Conservation (phyloP, 2,113 vertebrate species). For the Nesogale talazaci region DNA sequence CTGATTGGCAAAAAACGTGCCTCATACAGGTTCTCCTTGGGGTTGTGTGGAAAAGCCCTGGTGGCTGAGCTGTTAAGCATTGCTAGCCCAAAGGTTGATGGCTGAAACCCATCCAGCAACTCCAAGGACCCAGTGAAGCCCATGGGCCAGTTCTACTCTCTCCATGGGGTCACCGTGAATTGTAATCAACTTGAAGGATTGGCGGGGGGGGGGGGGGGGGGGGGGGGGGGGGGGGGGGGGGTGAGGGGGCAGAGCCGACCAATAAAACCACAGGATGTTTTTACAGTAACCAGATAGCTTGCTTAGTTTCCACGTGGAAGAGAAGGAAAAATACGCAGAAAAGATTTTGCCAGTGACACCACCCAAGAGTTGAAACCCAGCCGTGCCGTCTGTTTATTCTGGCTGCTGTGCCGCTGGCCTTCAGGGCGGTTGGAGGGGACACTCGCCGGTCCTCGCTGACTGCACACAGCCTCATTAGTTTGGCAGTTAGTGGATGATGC, state of each 20-base stretch:
- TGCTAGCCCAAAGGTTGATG: background rate
- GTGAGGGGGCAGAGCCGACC: no score
- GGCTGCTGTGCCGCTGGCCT: background rate
- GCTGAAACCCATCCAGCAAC: background rate
- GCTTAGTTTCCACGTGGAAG: slow-evolving; percentile 42
- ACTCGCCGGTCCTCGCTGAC: background rate
- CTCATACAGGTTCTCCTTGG: slow-evolving; percentile 7
- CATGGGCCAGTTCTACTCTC: background rate
- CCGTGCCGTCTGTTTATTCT: background rate
- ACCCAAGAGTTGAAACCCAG: background rate
- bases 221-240: no score
- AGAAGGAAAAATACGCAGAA: background rate
- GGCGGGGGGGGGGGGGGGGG: no score
- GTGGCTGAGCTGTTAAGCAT: background rate
- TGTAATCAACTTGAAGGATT: background rate
- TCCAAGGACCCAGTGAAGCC: background rate
- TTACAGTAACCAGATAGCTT: slow-evolving; percentile 36
- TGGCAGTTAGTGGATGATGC: slow-evolving; percentile 20
- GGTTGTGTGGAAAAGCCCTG: background rate
- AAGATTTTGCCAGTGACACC: background rate
- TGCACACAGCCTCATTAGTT: background rate
- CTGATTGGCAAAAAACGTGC: background rate
- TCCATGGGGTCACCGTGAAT: background rate
- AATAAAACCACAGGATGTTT: background rate
- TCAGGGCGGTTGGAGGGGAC: background rate